Conservation (phyloP, 2,888 invertebrate species). For the Lumbricus terrestris region DNA sequence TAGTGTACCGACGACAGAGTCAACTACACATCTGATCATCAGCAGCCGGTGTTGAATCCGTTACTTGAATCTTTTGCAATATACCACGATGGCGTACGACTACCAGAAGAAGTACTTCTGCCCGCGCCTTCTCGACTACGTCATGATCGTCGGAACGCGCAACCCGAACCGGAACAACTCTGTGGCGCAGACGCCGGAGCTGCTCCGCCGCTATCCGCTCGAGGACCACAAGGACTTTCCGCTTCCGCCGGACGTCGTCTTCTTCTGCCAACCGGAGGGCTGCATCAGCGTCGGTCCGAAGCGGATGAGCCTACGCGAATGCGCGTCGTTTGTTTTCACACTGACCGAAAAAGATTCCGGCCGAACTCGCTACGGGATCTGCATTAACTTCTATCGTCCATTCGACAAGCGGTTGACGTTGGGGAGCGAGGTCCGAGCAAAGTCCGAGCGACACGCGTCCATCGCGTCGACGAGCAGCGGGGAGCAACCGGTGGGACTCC, state of each 20-base stretch:
- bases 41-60: not conserved
- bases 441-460: slow-evolving; percentile 42
- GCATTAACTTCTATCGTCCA: slow-evolving; percentile 95
- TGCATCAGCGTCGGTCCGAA: slow-evolving; percentile 84
- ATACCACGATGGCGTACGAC: slow-evolving; percentile 30
- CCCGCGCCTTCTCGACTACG: slow-evolving; percentile 77
- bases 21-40: not conserved
- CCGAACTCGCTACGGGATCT: slow-evolving; percentile 77
- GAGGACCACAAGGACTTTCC: slow-evolving; percentile 96
- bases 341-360: slow-evolving; percentile 93
- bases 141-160: slow-evolving; percentile 91
- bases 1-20: not conserved
- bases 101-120: slow-evolving; percentile 61
- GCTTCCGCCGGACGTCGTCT: slow-evolving; percentile 94
- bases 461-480: slow-evolving; percentile 31
- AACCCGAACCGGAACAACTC: slow-evolving; percentile 63
- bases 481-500: slow-evolving; percentile 29
- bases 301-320: slow-evolving; percentile 70
- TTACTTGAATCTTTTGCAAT: not conserved
- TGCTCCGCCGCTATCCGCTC: slow-evolving; percentile 84
- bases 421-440: slow-evolving; percentile 40
- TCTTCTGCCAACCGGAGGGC: slow-evolving; percentile 99
- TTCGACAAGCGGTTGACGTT: slow-evolving; percentile 61
- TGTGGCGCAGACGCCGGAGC: slow-evolving; percentile 79
- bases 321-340: slow-evolving; percentile 94